These are phyloP conservation scores for Butorides virescens DNA, from an alignment of 2,113 vertebrate species.

Conservation along the genomic window DNA sequence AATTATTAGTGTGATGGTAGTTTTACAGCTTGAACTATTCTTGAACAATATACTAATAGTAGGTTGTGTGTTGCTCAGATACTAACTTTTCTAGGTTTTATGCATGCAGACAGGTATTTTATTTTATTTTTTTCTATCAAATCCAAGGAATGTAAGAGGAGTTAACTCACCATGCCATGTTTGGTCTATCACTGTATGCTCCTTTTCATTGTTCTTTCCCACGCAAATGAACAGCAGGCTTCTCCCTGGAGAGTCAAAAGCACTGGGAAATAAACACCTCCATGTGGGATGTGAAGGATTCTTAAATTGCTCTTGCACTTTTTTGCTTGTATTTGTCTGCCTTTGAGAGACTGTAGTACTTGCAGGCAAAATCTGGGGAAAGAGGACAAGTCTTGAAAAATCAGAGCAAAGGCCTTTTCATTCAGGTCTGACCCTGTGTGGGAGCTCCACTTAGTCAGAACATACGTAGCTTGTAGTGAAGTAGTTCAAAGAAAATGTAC, in stretches of 20 bases:
- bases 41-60: background rate
- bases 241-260: background rate
- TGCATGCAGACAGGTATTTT: background rate
- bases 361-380: background rate
- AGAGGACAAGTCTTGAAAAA: background rate
- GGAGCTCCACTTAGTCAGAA: background rate
- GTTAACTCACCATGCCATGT: background rate
- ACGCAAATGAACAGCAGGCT: background rate
- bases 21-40: background rate
- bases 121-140: background rate
- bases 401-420: background rate
- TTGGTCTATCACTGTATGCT: background rate
- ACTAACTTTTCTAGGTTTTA: slow-evolving; percentile 23
- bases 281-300: background rate
- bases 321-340: background rate
- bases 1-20: slow-evolving; percentile 14
- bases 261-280: background rate
- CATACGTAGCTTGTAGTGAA: background rate
- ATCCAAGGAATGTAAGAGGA: background rate
- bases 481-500: background rate
- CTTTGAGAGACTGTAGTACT: background rate
- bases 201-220: background rate
- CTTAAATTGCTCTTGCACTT: background rate
- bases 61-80: slow-evolving; percentile 21
- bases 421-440: background rate